Evolutionary conservation across 2,888 invertebrate genomes (phyloP).

Genomic region (Thera obeliscata): DNA sequence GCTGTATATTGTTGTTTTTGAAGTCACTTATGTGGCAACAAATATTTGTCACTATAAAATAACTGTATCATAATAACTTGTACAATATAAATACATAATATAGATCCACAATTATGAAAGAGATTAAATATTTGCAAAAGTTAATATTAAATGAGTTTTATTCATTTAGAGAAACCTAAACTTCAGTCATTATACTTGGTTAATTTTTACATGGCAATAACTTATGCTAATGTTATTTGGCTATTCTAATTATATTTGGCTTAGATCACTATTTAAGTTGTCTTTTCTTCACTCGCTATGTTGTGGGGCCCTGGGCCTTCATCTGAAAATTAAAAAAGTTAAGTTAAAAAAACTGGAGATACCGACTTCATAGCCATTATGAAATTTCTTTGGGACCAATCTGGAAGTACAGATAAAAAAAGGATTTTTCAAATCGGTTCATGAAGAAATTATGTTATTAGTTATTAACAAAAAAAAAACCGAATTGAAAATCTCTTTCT

Average conservation of each 20-base stretch:
- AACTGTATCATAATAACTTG: slow-evolving; percentile 82
- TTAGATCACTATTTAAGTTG: slow-evolving; percentile 47
- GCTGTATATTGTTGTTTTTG: slow-evolving; percentile 67
- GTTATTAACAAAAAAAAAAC: too few relatives aligned
- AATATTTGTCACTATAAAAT: slow-evolving; percentile 70
- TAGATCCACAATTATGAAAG: slow-evolving; percentile 85
- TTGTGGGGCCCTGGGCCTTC: slow-evolving; percentile 86
- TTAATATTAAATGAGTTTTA: slow-evolving; percentile 74
- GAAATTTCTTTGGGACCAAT: too few relatives aligned
- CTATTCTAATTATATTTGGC: slow-evolving; percentile 58
- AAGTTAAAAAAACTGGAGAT: not conserved
- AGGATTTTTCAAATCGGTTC: too few relatives aligned
- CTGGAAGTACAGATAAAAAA: too few relatives aligned
- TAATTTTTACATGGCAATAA: slow-evolving; percentile 53
- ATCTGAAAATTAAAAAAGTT: slow-evolving; percentile 58
- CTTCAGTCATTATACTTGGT: slow-evolving; percentile 58
- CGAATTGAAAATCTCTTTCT: too few relatives aligned
- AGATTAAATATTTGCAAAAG: slow-evolving; percentile 86
- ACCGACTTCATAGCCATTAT: too few relatives aligned
- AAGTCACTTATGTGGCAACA: slow-evolving; percentile 63
- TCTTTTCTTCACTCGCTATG: slow-evolving; percentile 62
- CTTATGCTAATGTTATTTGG: slow-evolving; percentile 53
- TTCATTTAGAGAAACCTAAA: slow-evolving; percentile 50
- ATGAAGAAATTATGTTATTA: too few relatives aligned
- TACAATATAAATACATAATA: slow-evolving; percentile 81